These are phyloP conservation scores for Catocala nupta DNA, from an alignment of 2,888 invertebrate species.

Conservation along the genomic window DNA sequence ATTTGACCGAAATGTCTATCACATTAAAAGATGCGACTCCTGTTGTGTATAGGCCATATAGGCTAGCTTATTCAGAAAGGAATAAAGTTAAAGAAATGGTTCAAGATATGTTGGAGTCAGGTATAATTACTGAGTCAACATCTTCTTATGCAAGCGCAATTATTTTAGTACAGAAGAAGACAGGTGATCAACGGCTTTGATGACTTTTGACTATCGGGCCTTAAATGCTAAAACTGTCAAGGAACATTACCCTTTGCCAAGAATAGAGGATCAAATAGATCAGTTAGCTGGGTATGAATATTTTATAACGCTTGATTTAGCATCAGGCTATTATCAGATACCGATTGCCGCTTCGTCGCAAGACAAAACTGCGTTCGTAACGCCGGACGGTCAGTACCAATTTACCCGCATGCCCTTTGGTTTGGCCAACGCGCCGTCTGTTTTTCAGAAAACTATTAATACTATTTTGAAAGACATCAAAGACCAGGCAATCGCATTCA, in stretches of 20 bases:
- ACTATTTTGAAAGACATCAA: constrained; percentile 3
- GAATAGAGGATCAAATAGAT: constrained; percentile 4
- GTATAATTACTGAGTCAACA: constrained; percentile 7
- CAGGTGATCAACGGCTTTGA: constrained; percentile 5
- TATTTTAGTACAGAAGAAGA: constrained; percentile 7
- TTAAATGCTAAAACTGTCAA: constrained; percentile 4
- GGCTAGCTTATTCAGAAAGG: constrained; percentile 8
- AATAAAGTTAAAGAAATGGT: constrained; percentile 1
- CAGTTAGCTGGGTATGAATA: background rate
- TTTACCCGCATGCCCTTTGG: constrained; percentile 13
- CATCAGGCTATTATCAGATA: constrained; percentile 11
- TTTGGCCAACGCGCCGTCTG: constrained; percentile 5
- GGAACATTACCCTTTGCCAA: constrained; percentile 7
- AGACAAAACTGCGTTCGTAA: constrained; percentile 4
- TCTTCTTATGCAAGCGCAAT: constrained; percentile 10
- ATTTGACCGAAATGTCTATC: constrained; percentile 5
- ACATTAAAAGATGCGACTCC: constrained; percentile 5
- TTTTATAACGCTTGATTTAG: constrained; percentile 6
- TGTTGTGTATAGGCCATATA: constrained; percentile 13
- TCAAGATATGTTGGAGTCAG: background rate
- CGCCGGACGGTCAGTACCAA: constrained; percentile 12
- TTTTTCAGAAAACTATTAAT: constrained; percentile 11
- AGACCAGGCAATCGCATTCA: constrained; percentile 6
- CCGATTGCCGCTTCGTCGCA: background rate
- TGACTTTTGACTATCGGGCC: constrained; percentile 6